These are phyloP conservation scores for Paramormyrops kingsleyae DNA, from an alignment of 2,113 vertebrate species.

Conservation along the genomic window DNA sequence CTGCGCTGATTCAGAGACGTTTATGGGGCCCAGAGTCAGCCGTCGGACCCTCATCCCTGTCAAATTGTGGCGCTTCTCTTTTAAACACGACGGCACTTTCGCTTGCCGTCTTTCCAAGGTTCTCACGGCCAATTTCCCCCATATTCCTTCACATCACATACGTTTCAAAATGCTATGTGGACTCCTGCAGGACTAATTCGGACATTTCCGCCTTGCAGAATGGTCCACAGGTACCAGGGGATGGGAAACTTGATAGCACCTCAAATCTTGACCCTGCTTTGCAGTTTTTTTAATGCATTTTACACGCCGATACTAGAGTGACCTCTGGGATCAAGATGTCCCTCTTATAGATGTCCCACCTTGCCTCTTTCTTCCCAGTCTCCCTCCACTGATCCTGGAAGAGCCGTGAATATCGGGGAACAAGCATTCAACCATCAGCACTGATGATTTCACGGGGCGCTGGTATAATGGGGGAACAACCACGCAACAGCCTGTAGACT, in stretches of 20 bases:
- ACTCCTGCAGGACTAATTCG: conserved; percentile 28
- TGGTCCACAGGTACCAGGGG: background rate
- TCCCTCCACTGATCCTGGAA: background rate
- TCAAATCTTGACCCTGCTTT: conserved; percentile 1
- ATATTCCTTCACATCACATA: background rate
- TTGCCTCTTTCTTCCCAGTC: background rate
- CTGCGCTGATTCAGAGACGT: background rate
- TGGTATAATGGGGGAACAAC: background rate
- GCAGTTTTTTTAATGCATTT: background rate
- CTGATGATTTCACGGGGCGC: background rate
- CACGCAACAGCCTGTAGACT: background rate
- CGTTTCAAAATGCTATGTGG: conserved; percentile 17
- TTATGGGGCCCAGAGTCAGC: background rate
- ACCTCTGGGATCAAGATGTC: background rate
- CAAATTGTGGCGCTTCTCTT: background rate
- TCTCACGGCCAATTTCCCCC: background rate
- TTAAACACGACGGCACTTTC: background rate
- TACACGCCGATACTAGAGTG: background rate
- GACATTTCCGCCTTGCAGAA: background rate
- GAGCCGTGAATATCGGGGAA: background rate
- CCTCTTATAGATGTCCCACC: background rate
- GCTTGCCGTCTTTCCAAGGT: background rate
- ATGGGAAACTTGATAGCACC: background rate
- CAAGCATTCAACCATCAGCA: background rate
- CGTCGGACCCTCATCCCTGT: background rate